Evolutionary conservation across 2,797 vertebrate genomes (phyloP), one percentile per base, ranked within the genome.

Genomic region (Rhinoraja longicauda): DNA sequence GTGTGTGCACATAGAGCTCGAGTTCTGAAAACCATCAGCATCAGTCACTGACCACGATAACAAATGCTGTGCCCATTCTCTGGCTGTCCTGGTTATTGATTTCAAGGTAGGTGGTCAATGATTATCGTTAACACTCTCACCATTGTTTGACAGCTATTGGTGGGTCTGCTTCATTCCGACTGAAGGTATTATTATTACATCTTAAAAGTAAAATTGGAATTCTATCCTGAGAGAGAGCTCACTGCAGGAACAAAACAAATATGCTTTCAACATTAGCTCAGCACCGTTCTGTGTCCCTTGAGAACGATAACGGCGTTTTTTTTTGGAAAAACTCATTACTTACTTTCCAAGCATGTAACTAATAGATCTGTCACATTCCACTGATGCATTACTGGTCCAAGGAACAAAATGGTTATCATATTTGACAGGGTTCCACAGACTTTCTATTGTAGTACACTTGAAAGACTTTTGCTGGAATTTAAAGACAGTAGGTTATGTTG

Each of bases 291-390:
- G 57, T 32, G 29, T 15, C 15, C 29, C 62, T 26, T 19, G 12
- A 59, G 57, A n/a, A 62, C 64, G 29, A 84, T 84, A 57, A 84
- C 57, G 45, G 82, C 4, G 82, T 53, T 53, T 53, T 5, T n/a
- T 62, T n/a, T 64, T 4, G 36, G 90, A 39, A 24, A 26, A 53
- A 29, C 10, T 15, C 39, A 15, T 73, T 91, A 73, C 39, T 73
- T 91, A 91, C 53, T 91, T 91, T 73, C 67, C 36, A 73, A 72
- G 90, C 70, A 91, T 36, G 67, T 72, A 91, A n/a, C 67, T 73
- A 90, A 90, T 90, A 90, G 32, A 67, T 90, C 36, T 91, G 90
- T 73, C 39, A 45, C 36, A 73, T 72, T 53, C 39, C 73, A 91
- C 73, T 72, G 64, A 73, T 45, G 70, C 26, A 73, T 29, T 53